Conservation (phyloP, 2,888 invertebrate genomes). For the Eristalis intricaria region DNA sequence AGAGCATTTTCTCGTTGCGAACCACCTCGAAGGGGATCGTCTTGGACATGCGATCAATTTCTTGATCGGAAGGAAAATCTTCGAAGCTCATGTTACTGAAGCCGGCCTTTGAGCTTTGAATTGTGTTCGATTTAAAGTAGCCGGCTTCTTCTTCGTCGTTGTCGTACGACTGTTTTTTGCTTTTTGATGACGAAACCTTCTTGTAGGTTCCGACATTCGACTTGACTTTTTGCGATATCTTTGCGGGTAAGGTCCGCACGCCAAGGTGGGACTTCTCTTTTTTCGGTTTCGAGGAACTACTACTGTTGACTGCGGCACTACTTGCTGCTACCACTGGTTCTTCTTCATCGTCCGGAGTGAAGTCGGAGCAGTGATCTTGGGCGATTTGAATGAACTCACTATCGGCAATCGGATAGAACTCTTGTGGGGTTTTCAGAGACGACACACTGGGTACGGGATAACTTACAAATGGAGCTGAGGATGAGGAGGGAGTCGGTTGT, state of each 20-base stretch:
- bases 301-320: constrained; percentile 35
- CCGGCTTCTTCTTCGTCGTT: constrained; percentile 70
- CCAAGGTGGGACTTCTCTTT: constrained; percentile 80
- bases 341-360: constrained; percentile 80
- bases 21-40: constrained; percentile 86
- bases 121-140: constrained; percentile 80
- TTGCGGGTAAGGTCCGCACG: constrained; percentile 79
- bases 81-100: constrained; percentile 90
- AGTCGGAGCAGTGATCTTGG: constrained; percentile 79
- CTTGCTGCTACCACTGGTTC: constrained; percentile 77
- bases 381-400: constrained; percentile 79
- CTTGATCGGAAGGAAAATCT: constrained; percentile 87
- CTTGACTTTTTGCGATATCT: constrained; percentile 80
- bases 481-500: constrained; percentile 60
- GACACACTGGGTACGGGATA: constrained; percentile 70
- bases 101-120: constrained; percentile 82
- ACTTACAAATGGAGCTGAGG: constrained; percentile 66
- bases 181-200: constrained; percentile 77
- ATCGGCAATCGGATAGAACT: constrained; percentile 79
- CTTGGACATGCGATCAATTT: constrained; percentile 79
- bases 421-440: constrained; percentile 72
- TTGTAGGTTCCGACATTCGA: constrained; percentile 77
- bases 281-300: constrained; percentile 76
- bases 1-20: constrained; percentile 82
- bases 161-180: constrained; percentile 64